Percentiles rank a stretch among this genome's conserved stretches.
These are phyloP conservation scores for Tetropium fuscum DNA, from an alignment of 2,888 invertebrate species.

Conservation along the genomic window DNA sequence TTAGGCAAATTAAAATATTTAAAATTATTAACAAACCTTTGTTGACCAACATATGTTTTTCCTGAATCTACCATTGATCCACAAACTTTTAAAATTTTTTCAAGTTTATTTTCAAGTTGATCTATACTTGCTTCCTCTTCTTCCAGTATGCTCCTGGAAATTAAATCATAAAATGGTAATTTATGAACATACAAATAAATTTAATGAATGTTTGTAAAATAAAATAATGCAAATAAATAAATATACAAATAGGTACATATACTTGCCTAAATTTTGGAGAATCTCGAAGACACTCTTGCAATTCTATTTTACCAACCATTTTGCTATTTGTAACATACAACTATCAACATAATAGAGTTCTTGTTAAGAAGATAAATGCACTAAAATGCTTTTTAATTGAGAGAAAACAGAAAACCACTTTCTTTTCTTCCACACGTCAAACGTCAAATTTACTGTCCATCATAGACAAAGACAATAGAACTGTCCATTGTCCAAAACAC, in stretches of 20 bases:
- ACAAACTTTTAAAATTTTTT: constrained; percentile 93
- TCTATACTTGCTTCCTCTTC: constrained; percentile 90
- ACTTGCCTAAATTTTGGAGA: constrained; percentile 89
- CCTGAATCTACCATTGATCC: constrained; percentile 92
- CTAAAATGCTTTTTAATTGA: constrained; percentile 47
- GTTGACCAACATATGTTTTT: constrained; percentile 91
- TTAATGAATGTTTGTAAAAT: no score
- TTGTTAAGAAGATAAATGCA: constrained; percentile 17
- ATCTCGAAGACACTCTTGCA: constrained; percentile 91
- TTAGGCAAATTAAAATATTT: constrained; percentile 29
- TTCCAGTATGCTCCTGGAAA: constrained; percentile 81
- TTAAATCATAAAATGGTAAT: constrained; percentile 24
- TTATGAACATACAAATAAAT: no score
- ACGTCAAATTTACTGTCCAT: constrained; percentile 9
- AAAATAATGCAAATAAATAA: constrained; percentile 13
- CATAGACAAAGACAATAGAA: no score
- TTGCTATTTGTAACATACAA: constrained; percentile 25
- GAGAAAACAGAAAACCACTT: constrained; percentile 49
- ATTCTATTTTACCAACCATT: constrained; percentile 77
- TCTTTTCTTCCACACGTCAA: constrained; percentile 43
- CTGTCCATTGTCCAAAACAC: no score
- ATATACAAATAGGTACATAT: constrained; percentile 11
- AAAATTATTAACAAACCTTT: constrained; percentile 74
- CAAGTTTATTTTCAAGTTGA: constrained; percentile 87
- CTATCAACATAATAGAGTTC: constrained; percentile 21